These are phyloP conservation scores for Aphidius gifuensis DNA, from an alignment of 1,140 invertebrate species.

Conservation along the genomic window DNA sequence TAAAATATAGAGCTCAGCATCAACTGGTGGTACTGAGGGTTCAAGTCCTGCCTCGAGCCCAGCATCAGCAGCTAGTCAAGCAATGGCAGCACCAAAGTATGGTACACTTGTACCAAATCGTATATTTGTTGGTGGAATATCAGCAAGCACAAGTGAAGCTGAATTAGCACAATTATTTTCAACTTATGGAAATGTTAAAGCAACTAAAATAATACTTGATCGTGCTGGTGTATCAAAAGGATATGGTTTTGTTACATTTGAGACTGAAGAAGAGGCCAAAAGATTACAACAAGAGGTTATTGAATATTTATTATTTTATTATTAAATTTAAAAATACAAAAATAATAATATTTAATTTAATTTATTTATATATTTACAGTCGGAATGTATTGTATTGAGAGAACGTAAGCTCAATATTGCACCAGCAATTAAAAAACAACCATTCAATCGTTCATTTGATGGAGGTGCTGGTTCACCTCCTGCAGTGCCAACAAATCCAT, in stretches of 20 bases:
- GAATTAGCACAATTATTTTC: slow-evolving; percentile 81
- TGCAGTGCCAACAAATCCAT: slow-evolving; percentile 56
- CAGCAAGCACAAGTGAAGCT: slow-evolving; percentile 78
- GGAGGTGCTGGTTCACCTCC: slow-evolving; percentile 51
- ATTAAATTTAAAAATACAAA: not conserved
- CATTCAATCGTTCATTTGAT: slow-evolving; percentile 52
- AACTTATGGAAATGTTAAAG: slow-evolving; percentile 85
- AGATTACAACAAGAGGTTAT: slow-evolving; percentile 64
- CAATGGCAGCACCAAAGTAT: slow-evolving; percentile 66
- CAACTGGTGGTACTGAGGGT: slow-evolving; percentile 52
- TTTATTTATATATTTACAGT: slow-evolving; percentile 53
- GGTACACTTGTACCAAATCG: slow-evolving; percentile 86
- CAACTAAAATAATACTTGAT: slow-evolving; percentile 92
- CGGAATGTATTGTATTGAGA: slow-evolving; percentile 72
- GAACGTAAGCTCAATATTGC: slow-evolving; percentile 86
- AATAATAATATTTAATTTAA: slow-evolving; percentile 8
- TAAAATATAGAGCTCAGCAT: slow-evolving; percentile 46
- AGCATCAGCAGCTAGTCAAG: slow-evolving; percentile 49
- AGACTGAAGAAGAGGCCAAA: slow-evolving; percentile 85
- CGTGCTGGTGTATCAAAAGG: slow-evolving; percentile 91
- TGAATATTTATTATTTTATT: slow-evolving; percentile 16
- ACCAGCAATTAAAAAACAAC: slow-evolving; percentile 85
- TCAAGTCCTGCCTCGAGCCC: slow-evolving; percentile 55
- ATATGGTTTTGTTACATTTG: slow-evolving; percentile 94
- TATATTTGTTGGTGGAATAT: slow-evolving; percentile 93